Evolutionary conservation across 2,888 invertebrate species (phyloP).

Genomic region (Cylloceria caligata): DNA sequence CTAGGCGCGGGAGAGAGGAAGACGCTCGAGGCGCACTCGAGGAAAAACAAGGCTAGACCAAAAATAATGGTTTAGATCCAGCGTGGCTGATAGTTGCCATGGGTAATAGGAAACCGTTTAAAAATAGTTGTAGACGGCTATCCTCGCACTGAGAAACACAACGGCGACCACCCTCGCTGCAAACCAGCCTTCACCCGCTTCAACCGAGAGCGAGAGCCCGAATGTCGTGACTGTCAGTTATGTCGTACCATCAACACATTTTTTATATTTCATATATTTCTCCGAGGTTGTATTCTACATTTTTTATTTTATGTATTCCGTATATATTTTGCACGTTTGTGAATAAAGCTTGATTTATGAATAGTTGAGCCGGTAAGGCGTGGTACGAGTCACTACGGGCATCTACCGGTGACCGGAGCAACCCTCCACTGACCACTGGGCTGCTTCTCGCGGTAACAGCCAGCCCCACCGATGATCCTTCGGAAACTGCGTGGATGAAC

Average conservation of each 20-base stretch:
- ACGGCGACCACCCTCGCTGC: constrained; percentile 13
- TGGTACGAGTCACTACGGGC: constrained; percentile 70
- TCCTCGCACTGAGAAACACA: constrained; percentile 36
- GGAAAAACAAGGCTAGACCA: constrained; percentile 82
- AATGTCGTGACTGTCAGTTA: constrained; percentile 81
- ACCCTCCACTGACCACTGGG: constrained; percentile 74
- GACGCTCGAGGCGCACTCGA: constrained; percentile 26
- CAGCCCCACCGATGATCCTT: constrained; percentile 40
- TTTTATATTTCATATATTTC: constrained; percentile 43
- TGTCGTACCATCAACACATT: constrained; percentile 56
- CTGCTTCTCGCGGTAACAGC: constrained; percentile 64
- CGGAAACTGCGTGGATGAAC: background rate
- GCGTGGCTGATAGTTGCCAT: constrained; percentile 81
- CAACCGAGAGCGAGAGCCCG: constrained; percentile 57
- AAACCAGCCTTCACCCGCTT: constrained; percentile 50
- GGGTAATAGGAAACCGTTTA: constrained; percentile 83
- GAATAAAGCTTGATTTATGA: background rate
- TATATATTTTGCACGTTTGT: background rate
- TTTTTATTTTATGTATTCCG: constrained; percentile 5
- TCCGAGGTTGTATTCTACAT: background rate
- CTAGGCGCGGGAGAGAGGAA: constrained; percentile 3
- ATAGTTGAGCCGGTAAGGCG: background rate
- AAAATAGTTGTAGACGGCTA: constrained; percentile 78
- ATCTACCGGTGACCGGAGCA: constrained; percentile 75
- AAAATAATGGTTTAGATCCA: constrained; percentile 82